Base-by-base conservation (phyloP, 2,888 invertebrate species). In the Parnassius glacialis region DNA sequence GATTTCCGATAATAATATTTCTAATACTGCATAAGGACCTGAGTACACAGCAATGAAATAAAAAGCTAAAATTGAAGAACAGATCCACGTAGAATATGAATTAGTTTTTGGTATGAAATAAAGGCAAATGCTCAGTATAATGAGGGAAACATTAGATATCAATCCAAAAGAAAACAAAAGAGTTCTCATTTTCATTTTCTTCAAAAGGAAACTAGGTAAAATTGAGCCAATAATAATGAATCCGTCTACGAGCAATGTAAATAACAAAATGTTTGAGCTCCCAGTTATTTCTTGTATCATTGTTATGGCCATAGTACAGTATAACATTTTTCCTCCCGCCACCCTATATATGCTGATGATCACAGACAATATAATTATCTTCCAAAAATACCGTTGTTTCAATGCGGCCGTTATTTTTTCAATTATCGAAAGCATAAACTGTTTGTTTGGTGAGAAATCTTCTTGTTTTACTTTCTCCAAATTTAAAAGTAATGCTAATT, bases 11-110 rank as follows among this genome's bases (percentile, higher is more conserved):
- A 71, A 61, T 0, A 77, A 53, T 1, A 72, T 66, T 43, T 77
- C 75, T 16, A 75, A 25, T 0, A 77, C 65, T 0, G 74, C 69
- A 62, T 71, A 72, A 0, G 75, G 72, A 1, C 74, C 75, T 3
- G 72, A 68, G 47, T 68, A 68, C 9, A 70, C 65, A 9, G 62
- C 48, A 11, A 72, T 64, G n/a, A 72, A 69, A 62, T 74, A 76
- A 11, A 70, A 57, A 2, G 67, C 71, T 20, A 75, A 57, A 11
- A 75, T 54, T 11, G 60, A 54, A 47, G 68, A 67, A 55, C 64
- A 65, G 1, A 66, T 10, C 70, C 68, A 70, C 9, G 65, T 53
- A 10, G 20, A 65, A 20, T 50, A 56, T 9, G 20, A 20, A 42
- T 63, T 52, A 47, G 65, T 60, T 10, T 59, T 64, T 7, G 68